phyloP scores from a whole-genome alignment of 2,113 vertebrate species.

The Synodontis membranacea region DNA sequence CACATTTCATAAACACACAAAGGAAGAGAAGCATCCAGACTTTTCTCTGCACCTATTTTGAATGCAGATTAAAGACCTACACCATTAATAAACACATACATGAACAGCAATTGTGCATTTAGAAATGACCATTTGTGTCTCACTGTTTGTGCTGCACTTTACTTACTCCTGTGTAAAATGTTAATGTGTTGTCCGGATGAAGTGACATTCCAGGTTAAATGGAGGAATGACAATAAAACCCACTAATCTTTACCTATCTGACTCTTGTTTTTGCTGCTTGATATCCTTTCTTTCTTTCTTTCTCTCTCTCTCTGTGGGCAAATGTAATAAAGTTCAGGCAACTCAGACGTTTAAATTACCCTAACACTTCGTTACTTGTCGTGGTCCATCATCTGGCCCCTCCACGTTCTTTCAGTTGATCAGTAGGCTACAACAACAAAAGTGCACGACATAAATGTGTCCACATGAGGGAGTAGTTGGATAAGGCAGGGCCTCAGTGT shows the following conservation, averaged over 20 bases:
- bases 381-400: background rate
- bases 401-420: background rate
- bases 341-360: background rate
- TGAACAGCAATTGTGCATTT: too few relatives aligned
- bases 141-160: too few relatives aligned
- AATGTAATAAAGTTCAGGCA: background rate
- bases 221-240: background rate
- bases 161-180: too few relatives aligned
- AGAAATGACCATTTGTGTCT: too few relatives aligned
- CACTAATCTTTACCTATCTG: background rate
- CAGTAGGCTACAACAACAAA: background rate
- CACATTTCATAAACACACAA: background rate
- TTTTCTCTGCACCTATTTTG: background rate
- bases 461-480: conserved; percentile 24
- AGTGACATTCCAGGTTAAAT: background rate
- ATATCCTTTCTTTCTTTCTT: background rate
- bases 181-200: too few relatives aligned
- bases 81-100: too few relatives aligned
- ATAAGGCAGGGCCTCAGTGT: background rate
- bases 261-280: background rate
- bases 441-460: background rate
- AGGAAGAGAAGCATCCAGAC: background rate
- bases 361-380: background rate
- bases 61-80: background rate
- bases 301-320: background rate